These are phyloP conservation scores for Rhea americana DNA, from an alignment of 2,113 vertebrate genomes.

Conservation along the genomic window DNA sequence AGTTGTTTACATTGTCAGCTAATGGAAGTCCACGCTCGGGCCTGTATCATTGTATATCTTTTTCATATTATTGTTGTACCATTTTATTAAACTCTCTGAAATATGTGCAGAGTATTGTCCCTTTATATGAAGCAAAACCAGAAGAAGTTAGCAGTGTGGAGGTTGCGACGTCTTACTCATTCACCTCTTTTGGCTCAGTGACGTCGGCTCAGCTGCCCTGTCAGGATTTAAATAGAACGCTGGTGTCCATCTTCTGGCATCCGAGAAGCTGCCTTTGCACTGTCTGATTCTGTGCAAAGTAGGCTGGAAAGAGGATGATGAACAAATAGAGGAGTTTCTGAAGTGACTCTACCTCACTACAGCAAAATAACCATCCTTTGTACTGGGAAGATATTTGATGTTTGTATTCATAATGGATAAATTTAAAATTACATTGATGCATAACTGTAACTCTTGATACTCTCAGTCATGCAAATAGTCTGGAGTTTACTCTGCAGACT, in stretches of 20 bases:
- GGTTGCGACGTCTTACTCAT: not conserved
- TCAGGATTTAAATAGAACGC: not conserved
- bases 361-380: not conserved
- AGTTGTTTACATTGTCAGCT: not conserved
- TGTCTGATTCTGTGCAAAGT: not conserved
- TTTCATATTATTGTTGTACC: no score
- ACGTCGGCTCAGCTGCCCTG: not conserved
- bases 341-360: not conserved
- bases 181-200: not conserved
- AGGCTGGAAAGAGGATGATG: not conserved
- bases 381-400: not conserved
- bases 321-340: not conserved
- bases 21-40: rapidly evolving
- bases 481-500: not conserved
- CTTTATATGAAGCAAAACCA: not conserved
- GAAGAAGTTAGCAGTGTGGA: not conserved
- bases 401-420: not conserved
- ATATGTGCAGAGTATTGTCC: not conserved
- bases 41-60: not conserved
- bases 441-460: not conserved
- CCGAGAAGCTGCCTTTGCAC: not conserved
- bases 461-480: not conserved
- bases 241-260: not conserved
- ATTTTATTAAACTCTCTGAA: not conserved
- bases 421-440: not conserved